Percentiles rank a stretch among this genome's conserved stretches.
Conservation (phyloP, 1,140 invertebrate species). For the Rhopalosiphum padi region DNA sequence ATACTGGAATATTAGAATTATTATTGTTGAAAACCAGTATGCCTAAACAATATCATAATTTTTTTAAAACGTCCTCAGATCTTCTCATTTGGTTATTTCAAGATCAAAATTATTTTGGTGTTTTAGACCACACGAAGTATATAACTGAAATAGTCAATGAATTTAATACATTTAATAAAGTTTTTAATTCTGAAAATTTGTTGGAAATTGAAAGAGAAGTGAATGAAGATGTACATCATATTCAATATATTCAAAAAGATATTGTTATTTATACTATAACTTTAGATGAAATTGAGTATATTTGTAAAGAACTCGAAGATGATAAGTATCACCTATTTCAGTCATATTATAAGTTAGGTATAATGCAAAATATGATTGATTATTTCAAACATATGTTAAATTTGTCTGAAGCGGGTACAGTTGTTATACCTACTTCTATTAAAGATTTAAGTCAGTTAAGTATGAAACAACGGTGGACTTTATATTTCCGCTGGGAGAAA, state of each 20-base stretch:
- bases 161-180: neutral
- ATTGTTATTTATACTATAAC: constrained; percentile 16
- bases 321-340: too few species aligned
- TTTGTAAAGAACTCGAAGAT: neutral
- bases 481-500: constrained; percentile 42
- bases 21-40: constrained; percentile 34
- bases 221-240: neutral
- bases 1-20: constrained; percentile 34
- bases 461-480: constrained; percentile 17
- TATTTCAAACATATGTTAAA: constrained; percentile 30
- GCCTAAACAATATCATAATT: constrained; percentile 10
- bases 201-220: neutral
- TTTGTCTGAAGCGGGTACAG: neutral
- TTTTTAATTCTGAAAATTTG: neutral
- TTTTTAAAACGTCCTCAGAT: constrained; percentile 30
- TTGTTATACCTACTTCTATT: neutral
- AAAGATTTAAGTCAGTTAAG: neutral
- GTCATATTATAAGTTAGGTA: neutral
- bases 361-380: neutral
- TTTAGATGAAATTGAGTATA: neutral
- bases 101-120: constrained; percentile 8
- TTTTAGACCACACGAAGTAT: neutral
- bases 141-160: neutral
- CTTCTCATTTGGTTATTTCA: constrained; percentile 36
- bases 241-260: constrained; percentile 11